Evolutionary conservation across 1,140 invertebrate genomes (phyloP), one percentile per base, ranked within the genome.

Genomic region (Nasonia longicornis): DNA sequence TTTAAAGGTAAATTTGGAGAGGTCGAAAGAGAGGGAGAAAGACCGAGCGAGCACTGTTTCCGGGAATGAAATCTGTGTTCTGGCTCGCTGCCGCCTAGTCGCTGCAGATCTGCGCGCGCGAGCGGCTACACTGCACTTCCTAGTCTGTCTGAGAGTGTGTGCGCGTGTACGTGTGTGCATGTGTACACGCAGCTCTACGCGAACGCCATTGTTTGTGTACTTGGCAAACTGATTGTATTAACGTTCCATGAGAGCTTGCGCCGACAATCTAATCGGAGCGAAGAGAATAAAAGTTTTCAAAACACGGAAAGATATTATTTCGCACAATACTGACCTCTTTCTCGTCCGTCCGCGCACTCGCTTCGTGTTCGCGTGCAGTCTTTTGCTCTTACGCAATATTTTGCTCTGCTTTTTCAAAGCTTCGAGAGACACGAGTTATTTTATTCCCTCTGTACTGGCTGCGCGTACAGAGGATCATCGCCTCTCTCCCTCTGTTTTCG

Each of bases 251-350:
- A 72, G 31, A 16, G 63, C 45, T 73, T 72, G 35, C 29, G 35
- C 42, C 42, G 26, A 58, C 38, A 69, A 80, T 69, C 63, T 67
- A 80, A 69, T 80, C 67, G 77, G 29, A 35, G 14, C 16, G 2
- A 11, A 58, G 67, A 71, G 64, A 22, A 79, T 58, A 71, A 80
- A 64, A 42, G 70, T 16, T 38, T 35, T 48, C 12, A 58, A 52
- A 75, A 75, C 26, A 79, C 31, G 26, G 31, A 42, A 67, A 72
- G 72, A 80, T 75, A 75, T 80, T 80, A 58, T 75, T 75, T 80
- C 29, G 26, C 22, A 74, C 63, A 80, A 80, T 48, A 71, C 58
- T 69, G 6, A 35, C 35, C 20, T n/a, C 16, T 58, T 64, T 22
- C 16, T 45, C 6, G 7, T 35, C 31, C 31, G 31, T 35, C 31